Evolutionary conservation across 2,113 vertebrate species (phyloP).

Genomic region (Ammodytes marinus): DNA sequence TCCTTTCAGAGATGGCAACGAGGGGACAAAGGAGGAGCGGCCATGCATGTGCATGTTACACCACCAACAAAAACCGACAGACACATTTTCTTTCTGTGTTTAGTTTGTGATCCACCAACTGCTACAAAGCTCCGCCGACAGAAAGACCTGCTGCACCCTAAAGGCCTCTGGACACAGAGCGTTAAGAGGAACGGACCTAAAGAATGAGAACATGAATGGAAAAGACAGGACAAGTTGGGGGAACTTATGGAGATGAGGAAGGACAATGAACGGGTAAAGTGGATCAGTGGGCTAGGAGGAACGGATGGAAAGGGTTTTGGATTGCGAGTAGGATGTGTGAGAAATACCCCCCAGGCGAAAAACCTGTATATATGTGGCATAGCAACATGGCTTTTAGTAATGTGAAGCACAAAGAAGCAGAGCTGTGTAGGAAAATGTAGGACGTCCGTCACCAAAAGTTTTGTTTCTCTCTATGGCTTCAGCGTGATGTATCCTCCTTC

Average conservation of each 20-base stretch:
- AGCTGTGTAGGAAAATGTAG: constrained; percentile 86
- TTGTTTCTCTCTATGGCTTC: constrained; percentile 90
- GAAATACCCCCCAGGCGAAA: constrained; percentile 68
- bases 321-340: constrained; percentile 56
- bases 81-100: constrained; percentile 81
- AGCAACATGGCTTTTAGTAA: constrained; percentile 80
- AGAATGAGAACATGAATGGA: constrained; percentile 6
- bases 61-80: constrained; percentile 77
- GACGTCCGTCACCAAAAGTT: constrained; percentile 90
- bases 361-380: constrained; percentile 79
- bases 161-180: constrained; percentile 47
- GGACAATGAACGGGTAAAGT: constrained; percentile 44
- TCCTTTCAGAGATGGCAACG: constrained; percentile 41
- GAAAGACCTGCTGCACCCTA: constrained; percentile 49
- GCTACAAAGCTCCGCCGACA: constrained; percentile 34
- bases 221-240: not conserved
- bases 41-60: constrained; percentile 99
- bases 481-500: constrained; percentile 88
- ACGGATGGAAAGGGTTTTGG: constrained; percentile 50
- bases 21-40: constrained; percentile 64
- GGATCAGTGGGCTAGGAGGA: constrained; percentile 33
- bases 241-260: constrained; percentile 12
- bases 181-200: constrained; percentile 3
- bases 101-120: constrained; percentile 74
- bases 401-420: constrained; percentile 85